phyloP scores from a whole-genome alignment of 2,113 vertebrate species.

The Crotalus viridis region DNA sequence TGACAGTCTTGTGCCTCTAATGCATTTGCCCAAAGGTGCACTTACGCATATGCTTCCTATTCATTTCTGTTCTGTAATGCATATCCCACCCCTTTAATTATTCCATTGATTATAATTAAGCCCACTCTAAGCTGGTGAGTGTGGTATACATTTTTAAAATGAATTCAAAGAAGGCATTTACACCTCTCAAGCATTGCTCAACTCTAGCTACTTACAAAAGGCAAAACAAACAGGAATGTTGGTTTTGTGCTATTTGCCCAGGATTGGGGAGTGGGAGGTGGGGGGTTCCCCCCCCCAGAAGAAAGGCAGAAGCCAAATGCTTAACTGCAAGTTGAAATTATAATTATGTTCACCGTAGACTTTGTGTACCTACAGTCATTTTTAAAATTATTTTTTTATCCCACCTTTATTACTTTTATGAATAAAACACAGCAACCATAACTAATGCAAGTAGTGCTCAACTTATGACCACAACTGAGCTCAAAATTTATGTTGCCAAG shows the following conservation, averaged over 20 bases:
- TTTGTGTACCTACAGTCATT: background rate
- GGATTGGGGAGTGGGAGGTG: background rate
- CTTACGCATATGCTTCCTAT: conserved; percentile 64
- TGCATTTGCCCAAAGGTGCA: conserved; percentile 65
- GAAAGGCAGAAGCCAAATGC: background rate
- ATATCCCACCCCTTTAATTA: conserved; percentile 63
- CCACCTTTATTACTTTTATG: background rate
- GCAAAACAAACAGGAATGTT: conserved; percentile 23
- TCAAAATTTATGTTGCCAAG: background rate
- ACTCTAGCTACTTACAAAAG: conserved; percentile 42
- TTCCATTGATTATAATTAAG: conserved; percentile 68
- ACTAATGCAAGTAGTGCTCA: background rate
- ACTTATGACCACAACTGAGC: background rate
- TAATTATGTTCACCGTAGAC: background rate
- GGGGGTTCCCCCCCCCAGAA: background rate
- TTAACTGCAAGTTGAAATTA: background rate
- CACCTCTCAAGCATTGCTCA: conserved; percentile 39
- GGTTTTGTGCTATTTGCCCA: background rate
- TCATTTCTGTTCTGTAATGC: conserved; percentile 65
- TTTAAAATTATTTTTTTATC: background rate
- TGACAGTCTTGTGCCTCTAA: conserved; percentile 65
- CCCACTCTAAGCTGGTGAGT: conserved; percentile 53
- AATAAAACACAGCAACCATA: background rate
- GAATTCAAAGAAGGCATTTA: conserved; percentile 53
- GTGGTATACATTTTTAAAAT: conserved; percentile 60